Conservation (phyloP, 2,797 vertebrate species). For the Esox masquinongy region DNA sequence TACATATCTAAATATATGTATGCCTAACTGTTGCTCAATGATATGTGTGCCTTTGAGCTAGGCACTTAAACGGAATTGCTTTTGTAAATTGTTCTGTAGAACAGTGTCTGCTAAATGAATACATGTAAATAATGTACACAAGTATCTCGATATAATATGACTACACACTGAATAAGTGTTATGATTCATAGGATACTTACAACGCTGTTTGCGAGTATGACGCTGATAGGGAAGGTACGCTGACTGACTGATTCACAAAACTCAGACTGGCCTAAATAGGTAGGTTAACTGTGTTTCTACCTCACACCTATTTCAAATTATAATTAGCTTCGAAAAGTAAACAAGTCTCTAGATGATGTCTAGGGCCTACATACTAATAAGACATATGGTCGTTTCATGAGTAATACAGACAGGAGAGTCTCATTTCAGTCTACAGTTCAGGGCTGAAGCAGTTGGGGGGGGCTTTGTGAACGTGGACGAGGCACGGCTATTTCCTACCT, state of each 20-base stretch:
- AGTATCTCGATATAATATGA: not conserved
- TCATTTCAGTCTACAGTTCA: not conserved
- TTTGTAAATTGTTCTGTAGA: too few species aligned
- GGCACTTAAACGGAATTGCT: too few species aligned
- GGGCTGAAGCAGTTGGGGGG: not conserved
- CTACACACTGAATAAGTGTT: not conserved
- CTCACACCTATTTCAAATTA: not conserved
- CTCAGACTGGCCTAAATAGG: not conserved
- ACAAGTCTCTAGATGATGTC: not conserved
- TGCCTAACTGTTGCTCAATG: too few species aligned
- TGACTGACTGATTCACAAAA: not conserved
- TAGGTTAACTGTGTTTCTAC: not conserved
- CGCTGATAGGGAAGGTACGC: not conserved
- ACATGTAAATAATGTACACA: not conserved
- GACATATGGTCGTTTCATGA: not conserved
- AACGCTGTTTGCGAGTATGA: not conserved
- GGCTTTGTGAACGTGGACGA: not conserved
- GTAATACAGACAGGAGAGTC: not conserved
- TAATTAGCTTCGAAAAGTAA: not conserved
- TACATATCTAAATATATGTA: too few species aligned
- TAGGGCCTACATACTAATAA: not conserved
- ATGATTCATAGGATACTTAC: not conserved
- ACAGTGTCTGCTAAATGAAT: too few species aligned
- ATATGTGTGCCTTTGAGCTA: too few species aligned
- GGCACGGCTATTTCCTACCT: not conserved